These are phyloP conservation scores for Orthosia gothica DNA, from an alignment of 2,888 invertebrate genomes.

Conservation along the genomic window DNA sequence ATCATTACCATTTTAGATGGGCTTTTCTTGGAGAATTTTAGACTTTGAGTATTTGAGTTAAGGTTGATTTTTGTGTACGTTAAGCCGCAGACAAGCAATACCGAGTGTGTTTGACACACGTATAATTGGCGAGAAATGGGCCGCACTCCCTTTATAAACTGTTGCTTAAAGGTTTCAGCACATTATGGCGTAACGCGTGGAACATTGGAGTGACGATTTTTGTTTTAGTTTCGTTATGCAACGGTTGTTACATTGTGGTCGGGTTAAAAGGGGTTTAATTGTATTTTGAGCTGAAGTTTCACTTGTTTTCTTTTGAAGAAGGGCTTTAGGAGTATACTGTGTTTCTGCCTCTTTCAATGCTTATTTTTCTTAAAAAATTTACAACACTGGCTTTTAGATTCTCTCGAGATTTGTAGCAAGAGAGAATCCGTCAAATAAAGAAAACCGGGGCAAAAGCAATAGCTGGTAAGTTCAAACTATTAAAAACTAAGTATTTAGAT, in stretches of 20 bases:
- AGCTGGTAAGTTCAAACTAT: too few species aligned
- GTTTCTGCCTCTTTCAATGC: background rate
- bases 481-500: too few species aligned
- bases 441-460: too few species aligned
- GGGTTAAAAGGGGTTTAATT: background rate
- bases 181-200: slow-evolving; percentile 64
- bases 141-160: slow-evolving; percentile 81
- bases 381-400: too few species aligned
- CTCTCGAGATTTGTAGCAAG: too few species aligned
- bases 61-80: slow-evolving; percentile 60
- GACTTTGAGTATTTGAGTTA: slow-evolving; percentile 62
- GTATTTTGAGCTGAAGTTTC: background rate
- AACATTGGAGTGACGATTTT: slow-evolving; percentile 53
- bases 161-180: slow-evolving; percentile 74
- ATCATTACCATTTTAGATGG: slow-evolving; percentile 75
- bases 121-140: slow-evolving; percentile 90
- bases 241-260: slow-evolving; percentile 47
- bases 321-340: background rate
- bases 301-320: background rate
- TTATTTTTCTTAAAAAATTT: background rate
- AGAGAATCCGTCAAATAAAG: too few species aligned
- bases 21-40: slow-evolving; percentile 44
- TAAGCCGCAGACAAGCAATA: slow-evolving; percentile 57
- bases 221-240: slow-evolving; percentile 54
- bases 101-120: slow-evolving; percentile 86